Conservation (phyloP, 2,797 vertebrate species). For the Phataginus tricuspis region DNA sequence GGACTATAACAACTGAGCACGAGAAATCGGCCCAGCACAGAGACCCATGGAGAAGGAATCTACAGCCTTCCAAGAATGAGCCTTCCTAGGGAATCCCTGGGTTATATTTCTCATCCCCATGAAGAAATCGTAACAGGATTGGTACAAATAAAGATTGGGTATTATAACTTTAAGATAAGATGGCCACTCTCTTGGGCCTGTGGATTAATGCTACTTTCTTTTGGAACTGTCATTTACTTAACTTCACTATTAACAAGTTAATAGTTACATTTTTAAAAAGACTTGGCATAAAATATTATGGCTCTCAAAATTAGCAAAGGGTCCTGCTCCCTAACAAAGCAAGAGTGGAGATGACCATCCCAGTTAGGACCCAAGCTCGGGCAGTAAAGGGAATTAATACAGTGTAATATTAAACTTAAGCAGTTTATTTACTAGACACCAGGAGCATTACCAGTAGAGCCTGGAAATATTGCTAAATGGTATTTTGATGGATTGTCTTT, state of each 20-base stretch:
- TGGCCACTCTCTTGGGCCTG: not conserved
- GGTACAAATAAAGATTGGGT: not conserved
- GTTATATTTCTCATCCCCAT: not conserved
- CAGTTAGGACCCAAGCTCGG: not conserved
- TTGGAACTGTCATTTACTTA: not conserved
- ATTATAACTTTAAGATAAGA: not conserved
- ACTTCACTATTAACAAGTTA: not conserved
- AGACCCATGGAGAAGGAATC: not conserved
- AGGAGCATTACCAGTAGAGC: not conserved
- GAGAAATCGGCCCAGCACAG: not conserved
- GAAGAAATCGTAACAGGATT: not conserved
- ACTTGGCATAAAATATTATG: not conserved
- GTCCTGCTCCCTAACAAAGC: not conserved
- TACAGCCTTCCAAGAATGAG: not conserved
- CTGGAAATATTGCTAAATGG: not conserved
- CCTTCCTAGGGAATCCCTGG: not conserved
- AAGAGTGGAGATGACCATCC: not conserved
- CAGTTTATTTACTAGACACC: not conserved
- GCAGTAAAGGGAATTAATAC: not conserved
- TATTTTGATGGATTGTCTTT: conserved; percentile 9
- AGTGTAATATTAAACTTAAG: not conserved
- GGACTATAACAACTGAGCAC: not conserved
- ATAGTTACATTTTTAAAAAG: not conserved
- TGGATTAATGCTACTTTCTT: not conserved
- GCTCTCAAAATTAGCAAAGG: not conserved